phyloP scores from a whole-genome alignment of 1,140 invertebrate species.

The Euglossa dilemma region DNA sequence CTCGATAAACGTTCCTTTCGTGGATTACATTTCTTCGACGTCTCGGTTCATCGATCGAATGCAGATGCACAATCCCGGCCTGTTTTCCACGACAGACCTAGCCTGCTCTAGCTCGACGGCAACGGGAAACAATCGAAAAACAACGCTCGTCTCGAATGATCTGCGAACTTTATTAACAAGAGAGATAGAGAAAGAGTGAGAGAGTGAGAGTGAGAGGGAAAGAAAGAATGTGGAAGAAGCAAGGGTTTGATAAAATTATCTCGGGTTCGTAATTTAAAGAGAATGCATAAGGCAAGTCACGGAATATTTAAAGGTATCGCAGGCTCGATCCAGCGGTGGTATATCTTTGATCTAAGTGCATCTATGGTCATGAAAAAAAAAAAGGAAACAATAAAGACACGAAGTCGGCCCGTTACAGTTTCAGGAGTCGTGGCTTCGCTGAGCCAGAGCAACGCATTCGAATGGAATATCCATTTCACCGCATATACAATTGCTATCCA shows the following conservation, averaged over 20 bases:
- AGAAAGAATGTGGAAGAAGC: too few relatives aligned
- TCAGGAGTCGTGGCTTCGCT: background rate
- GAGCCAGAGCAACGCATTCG: background rate
- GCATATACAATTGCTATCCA: conserved; percentile 31
- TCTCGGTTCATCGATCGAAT: background rate
- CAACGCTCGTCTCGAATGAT: background rate
- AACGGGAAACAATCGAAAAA: background rate
- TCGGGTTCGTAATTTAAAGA: too few relatives aligned
- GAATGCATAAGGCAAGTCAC: background rate
- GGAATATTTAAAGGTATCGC: background rate
- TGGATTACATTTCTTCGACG: background rate
- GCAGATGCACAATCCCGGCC: conserved; percentile 11
- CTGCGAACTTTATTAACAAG: background rate
- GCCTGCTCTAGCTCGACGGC: background rate
- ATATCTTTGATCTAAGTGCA: conserved; percentile 2
- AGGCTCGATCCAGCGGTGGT: background rate
- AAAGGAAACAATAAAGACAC: background rate
- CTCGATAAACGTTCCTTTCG: background rate
- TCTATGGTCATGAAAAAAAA: background rate
- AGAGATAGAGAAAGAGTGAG: too few relatives aligned
- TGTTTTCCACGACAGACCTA: background rate
- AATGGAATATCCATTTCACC: conserved; percentile 26
- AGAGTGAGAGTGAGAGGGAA: too few relatives aligned
- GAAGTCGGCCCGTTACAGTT: background rate
- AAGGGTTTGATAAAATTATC: too few relatives aligned